Base-by-base conservation (phyloP, 2,113 vertebrate species). In the Menura novaehollandiae region DNA sequence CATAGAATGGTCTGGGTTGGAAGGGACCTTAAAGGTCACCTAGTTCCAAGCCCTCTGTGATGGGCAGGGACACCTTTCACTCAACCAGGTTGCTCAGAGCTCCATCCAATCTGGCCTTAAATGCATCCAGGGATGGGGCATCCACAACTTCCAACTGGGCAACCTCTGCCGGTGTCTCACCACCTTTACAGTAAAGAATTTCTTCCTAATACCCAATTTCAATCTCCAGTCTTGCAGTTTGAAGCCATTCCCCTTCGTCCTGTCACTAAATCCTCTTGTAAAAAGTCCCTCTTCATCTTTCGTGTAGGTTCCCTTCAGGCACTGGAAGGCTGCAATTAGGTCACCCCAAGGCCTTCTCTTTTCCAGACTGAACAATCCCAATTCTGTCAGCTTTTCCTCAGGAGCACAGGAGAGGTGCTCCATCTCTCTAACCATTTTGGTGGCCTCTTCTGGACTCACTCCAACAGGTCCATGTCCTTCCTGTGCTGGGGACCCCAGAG, bases 401-500 rank as follows among this genome's bases (percentile, higher is more conserved):
- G n/a, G n/a, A n/a, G n/a, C n/a, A 46, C 2, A 33, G 2, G 4
- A 52, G 2, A 69, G 12, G 5, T 68, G 33, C 22, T 69, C 15
- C 30, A 24, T 37, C 27, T 3, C 9, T 60, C 53, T 23, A 3
- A 23, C 27, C 4, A 33, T 9, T 12, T 2, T 15, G 5, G 7
- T 44, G 37, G 2, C 26, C 35, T 58, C 7, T 17, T 33, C 33
- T 60, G 37, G 11, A 44, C 14, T 10, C 13, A 0, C 3, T 59
- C 62, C 17, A 7, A 0, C 37, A 59, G 21, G 0, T 59, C 62
- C 6, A 0, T 44, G 72, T 44, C 22, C 27, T 33, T 5, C 37
- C 26, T 44, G 7, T 51, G 44, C 52, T n/a, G 6, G 52, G 9
- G 26, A 7, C 2, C 32, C 35, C 62, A 51, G 69, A 6, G 60